phyloP scores from a whole-genome alignment of 2,888 invertebrate genomes.

The Hemicrepidius hirtus region DNA sequence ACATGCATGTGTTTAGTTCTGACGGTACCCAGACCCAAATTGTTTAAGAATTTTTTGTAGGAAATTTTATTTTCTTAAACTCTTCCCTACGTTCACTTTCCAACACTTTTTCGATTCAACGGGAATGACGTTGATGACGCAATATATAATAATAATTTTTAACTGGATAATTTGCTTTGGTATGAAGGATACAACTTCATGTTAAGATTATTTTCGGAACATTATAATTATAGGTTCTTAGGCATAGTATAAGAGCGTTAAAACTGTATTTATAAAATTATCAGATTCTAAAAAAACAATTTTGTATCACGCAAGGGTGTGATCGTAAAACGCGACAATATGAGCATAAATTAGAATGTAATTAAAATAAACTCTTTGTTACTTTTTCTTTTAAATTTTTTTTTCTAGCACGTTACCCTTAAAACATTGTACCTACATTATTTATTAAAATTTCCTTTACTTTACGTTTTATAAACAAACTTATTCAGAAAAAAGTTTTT shows the following conservation, averaged over 20 bases:
- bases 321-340: constrained; percentile 8
- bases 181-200: neutral
- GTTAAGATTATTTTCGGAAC: neutral
- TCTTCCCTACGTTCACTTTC: too few species aligned
- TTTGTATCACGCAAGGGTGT: constrained; percentile 11
- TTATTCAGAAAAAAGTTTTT: constrained; percentile 4
- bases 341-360: constrained; percentile 25
- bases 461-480: neutral
- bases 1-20: too few species aligned
- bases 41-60: too few species aligned
- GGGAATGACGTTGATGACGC: too few species aligned
- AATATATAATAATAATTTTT: too few species aligned
- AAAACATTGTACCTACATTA: too few species aligned
- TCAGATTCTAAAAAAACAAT: constrained; percentile 14
- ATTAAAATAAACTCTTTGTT: constrained; percentile 1
- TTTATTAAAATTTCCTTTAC: too few species aligned
- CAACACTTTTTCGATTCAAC: too few species aligned
- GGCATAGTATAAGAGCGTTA: neutral
- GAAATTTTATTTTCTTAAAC: too few species aligned
- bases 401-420: neutral
- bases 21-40: too few species aligned
- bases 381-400: neutral
- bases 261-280: constrained; percentile 22
- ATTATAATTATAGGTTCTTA: neutral
- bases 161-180: neutral